Evolutionary conservation across 2,797 vertebrate species (phyloP).

Genomic region (Ceryle rudis): DNA sequence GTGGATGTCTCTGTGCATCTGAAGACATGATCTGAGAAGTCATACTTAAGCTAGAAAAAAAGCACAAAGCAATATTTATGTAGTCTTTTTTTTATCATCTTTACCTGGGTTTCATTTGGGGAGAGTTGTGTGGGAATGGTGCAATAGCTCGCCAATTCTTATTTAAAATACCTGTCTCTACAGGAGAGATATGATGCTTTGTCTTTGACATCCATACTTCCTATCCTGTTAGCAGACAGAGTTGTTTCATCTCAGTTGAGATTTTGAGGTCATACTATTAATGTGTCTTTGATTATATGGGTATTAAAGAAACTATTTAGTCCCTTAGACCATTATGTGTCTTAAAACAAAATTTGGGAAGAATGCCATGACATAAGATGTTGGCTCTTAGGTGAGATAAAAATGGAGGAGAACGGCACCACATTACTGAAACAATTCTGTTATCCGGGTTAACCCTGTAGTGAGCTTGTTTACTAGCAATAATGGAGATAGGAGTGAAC

Average conservation of each 20-base stretch:
- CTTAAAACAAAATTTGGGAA: neutral
- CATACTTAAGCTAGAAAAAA: neutral
- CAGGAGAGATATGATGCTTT: neutral
- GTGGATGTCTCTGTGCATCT: neutral
- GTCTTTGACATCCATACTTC: neutral
- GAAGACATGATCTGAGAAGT: neutral
- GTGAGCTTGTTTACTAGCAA: neutral
- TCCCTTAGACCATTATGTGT: neutral
- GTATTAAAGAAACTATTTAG: neutral
- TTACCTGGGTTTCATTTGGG: neutral
- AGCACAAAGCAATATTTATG: neutral
- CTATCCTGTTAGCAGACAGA: neutral
- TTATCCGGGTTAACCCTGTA: rapidly evolving
- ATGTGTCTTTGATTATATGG: neutral
- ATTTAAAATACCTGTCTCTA: neutral
- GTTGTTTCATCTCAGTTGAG: neutral
- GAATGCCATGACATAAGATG: neutral
- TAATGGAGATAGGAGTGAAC: neutral
- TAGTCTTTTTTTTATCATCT: neutral
- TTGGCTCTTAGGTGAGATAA: neutral
- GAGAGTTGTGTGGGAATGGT: neutral
- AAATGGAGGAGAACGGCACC: neutral
- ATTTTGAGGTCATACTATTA: neutral
- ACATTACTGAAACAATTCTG: neutral
- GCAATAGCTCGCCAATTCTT: neutral